phyloP scores from a whole-genome alignment of 2,888 invertebrate genomes.

The Lycia hirtaria region DNA sequence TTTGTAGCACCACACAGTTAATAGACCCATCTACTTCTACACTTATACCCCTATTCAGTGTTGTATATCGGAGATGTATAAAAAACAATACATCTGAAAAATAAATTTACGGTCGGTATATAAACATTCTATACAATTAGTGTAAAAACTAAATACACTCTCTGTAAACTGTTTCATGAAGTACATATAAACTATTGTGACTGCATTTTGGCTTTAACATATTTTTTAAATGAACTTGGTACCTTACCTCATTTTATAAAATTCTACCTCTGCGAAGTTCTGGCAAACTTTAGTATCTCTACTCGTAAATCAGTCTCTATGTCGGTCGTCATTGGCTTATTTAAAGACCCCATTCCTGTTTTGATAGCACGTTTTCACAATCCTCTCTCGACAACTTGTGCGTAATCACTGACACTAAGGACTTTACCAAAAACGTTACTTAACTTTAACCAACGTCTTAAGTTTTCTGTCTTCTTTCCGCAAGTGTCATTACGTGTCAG shows the following conservation, averaged over 20 bases:
- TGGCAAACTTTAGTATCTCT: slow-evolving; percentile 79
- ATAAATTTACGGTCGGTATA: slow-evolving; percentile 82
- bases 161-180: slow-evolving; percentile 79
- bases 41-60: slow-evolving; percentile 81
- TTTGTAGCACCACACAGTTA: slow-evolving; percentile 84
- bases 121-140: slow-evolving; percentile 83
- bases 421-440: too few species aligned
- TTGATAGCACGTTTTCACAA: slow-evolving; percentile 76
- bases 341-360: slow-evolving; percentile 55
- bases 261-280: slow-evolving; percentile 73
- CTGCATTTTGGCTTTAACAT: slow-evolving; percentile 79
- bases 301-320: slow-evolving; percentile 84
- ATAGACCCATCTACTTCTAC: slow-evolving; percentile 82
- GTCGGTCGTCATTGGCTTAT: slow-evolving; percentile 72
- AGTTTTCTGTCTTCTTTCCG: too few species aligned
- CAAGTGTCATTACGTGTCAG: too few species aligned
- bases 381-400: slow-evolving; percentile 63
- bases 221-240: slow-evolving; percentile 72
- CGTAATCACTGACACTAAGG: neutral
- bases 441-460: too few species aligned
- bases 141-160: slow-evolving; percentile 84
- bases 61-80: slow-evolving; percentile 84
- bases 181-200: slow-evolving; percentile 73
- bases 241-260: slow-evolving; percentile 60
- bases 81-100: slow-evolving; percentile 84